Conservation (phyloP, 2,888 invertebrate genomes). For the Cosmorhoe ocellata region DNA sequence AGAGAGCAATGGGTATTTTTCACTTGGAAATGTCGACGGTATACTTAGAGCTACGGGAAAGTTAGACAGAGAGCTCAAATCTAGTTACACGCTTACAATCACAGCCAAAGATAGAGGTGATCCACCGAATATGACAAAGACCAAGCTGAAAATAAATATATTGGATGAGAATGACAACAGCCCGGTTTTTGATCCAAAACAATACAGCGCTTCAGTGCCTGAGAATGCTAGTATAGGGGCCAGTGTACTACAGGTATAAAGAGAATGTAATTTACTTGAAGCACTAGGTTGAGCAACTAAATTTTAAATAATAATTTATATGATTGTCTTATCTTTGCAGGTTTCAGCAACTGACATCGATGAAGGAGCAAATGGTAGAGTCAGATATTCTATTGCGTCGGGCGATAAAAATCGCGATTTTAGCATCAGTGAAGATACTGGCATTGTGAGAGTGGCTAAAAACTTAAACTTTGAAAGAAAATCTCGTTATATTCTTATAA, state of each 20-base stretch:
- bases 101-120: slow-evolving; percentile 95
- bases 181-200: slow-evolving; percentile 93
- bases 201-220: slow-evolving; percentile 94
- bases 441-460: slow-evolving; percentile 94
- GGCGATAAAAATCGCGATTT: slow-evolving; percentile 96
- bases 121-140: slow-evolving; percentile 87
- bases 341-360: slow-evolving; percentile 95
- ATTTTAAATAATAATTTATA: neutral
- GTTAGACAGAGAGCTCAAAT: slow-evolving; percentile 91
- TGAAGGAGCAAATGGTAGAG: slow-evolving; percentile 94
- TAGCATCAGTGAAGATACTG: slow-evolving; percentile 95
- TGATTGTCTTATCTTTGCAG: slow-evolving; percentile 67
- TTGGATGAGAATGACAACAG: slow-evolving; percentile 95
- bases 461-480: slow-evolving; percentile 96
- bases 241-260: slow-evolving; percentile 90
- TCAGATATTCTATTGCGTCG: slow-evolving; percentile 93
- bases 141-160: slow-evolving; percentile 87
- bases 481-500: slow-evolving; percentile 90
- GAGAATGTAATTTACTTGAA: neutral
- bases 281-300: neutral
- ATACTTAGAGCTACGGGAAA: slow-evolving; percentile 91
- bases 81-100: slow-evolving; percentile 88
- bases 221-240: slow-evolving; percentile 97
- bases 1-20: slow-evolving; percentile 86
- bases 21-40: slow-evolving; percentile 93